These are phyloP conservation scores for Drosophila triauraria DNA, from an alignment of 1,140 invertebrate genomes.

Conservation along the genomic window DNA sequence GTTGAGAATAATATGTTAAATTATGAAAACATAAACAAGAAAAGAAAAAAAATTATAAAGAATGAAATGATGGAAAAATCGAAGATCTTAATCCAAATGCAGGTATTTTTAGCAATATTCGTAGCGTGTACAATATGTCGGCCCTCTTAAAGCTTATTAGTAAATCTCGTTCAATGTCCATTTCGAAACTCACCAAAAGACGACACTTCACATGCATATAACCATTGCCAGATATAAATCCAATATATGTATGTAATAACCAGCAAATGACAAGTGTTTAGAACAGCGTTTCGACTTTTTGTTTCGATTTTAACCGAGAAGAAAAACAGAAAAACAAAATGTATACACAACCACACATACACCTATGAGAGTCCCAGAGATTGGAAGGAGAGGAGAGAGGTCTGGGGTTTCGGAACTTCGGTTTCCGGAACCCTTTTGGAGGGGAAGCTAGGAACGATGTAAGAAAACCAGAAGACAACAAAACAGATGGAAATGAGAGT, in stretches of 20 bases:
- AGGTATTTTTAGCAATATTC: slow-evolving; percentile 81
- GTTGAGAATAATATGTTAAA: slow-evolving; percentile 24
- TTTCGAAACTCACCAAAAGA: slow-evolving; percentile 34
- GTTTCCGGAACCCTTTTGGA: not conserved
- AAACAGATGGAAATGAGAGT: slow-evolving; percentile 49
- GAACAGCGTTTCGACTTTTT: slow-evolving; percentile 59
- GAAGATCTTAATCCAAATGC: slow-evolving; percentile 53
- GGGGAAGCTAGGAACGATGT: slow-evolving; percentile 22
- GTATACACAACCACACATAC: slow-evolving; percentile 46
- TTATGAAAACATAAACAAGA: slow-evolving; percentile 1
- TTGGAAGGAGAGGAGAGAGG: not conserved
- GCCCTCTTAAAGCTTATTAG: slow-evolving; percentile 71
- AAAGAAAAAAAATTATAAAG: slow-evolving; percentile 17
- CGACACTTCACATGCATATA: slow-evolving; percentile 73
- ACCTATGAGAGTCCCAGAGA: slow-evolving; percentile 20
- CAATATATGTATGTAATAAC: slow-evolving; percentile 53
- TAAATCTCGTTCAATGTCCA: slow-evolving; percentile 59
- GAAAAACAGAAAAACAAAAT: slow-evolving; percentile 32
- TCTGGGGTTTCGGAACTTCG: not conserved
- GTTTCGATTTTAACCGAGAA: slow-evolving; percentile 50
- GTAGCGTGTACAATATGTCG: slow-evolving; percentile 81
- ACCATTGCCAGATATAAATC: slow-evolving; percentile 65
- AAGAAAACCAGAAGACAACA: slow-evolving; percentile 32
- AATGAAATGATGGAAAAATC: not conserved
- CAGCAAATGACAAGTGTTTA: slow-evolving; percentile 55